Evolutionary conservation across 2,113 vertebrate genomes (phyloP).

Genomic region (Microtus pennsylvanicus): DNA sequence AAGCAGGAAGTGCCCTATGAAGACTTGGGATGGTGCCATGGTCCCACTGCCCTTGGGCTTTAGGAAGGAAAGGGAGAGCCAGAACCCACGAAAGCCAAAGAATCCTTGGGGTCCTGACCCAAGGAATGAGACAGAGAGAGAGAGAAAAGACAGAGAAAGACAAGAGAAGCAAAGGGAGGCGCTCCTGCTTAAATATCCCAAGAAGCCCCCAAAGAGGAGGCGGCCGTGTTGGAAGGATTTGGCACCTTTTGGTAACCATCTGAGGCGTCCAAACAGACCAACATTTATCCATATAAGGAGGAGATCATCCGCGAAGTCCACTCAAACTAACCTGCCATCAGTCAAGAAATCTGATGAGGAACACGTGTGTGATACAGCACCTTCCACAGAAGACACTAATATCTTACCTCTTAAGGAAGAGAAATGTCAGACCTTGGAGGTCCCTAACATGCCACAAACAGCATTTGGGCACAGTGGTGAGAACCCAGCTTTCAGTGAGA

Average conservation of each 20-base stretch:
- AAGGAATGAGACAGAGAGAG: background rate
- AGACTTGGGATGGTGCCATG: background rate
- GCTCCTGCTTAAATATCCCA: background rate
- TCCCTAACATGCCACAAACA: background rate
- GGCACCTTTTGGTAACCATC: background rate
- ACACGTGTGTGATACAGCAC: background rate
- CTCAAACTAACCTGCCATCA: too few relatives aligned
- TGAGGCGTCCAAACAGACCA: background rate
- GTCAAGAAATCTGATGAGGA: too few relatives aligned
- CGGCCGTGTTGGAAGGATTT: background rate
- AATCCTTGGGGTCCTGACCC: background rate
- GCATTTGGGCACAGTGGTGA: background rate
- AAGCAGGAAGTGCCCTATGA: background rate
- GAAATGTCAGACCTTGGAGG: background rate
- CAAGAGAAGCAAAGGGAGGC: background rate
- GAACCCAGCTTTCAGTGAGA: background rate
- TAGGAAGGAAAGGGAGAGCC: background rate
- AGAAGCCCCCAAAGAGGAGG: background rate
- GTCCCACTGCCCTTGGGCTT: background rate
- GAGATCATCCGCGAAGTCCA: rapidly evolving
- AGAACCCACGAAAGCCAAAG: background rate
- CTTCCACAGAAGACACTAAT: background rate
- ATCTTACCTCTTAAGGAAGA: background rate
- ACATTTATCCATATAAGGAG: rapidly evolving
- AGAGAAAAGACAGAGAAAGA: background rate